Base-by-base conservation (phyloP, 2,113 vertebrate species). In the Campylomormyrus tamandua region DNA sequence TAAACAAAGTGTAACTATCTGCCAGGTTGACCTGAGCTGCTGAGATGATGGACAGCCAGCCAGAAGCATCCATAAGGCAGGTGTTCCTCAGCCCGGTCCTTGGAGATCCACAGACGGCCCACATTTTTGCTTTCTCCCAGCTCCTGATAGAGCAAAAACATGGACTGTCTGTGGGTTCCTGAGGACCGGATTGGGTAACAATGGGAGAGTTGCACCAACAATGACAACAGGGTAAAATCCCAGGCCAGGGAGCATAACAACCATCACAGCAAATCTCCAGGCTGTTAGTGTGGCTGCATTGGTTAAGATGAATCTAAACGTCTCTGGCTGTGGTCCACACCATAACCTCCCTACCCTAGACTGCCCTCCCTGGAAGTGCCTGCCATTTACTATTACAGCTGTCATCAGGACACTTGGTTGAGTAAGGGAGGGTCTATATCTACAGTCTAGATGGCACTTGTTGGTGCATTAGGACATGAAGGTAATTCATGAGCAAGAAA, bases 1-100 rank as follows among this genome's bases (percentile, higher is more conserved):
- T 50, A 74, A n/a, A 74, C 45, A 87, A 66, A 86, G 66, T 21
- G 85, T 80, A 35, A 90, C 62, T 80, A 77, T 87, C 89, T 87
- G 15, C n/a, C 21, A 27, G n/a, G 53, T 58, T 90, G 87, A 88
- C 52, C 70, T n/a, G 49, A 45, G 50, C 39, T 35, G 24, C 86
- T 48, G 86, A 77, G 48, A 27, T 83, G 74, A 89, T 85, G 5
- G 50, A 52, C 89, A 88, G 53, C 19, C 35, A 58, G 10, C 42
- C 24, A 11, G 13, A 2, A 35, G 42, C 62, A 49, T 48, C n/a
- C n/a, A 62, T 66, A 35, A 39, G 35, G 74, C 2, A 31, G 10
- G 10, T 70, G 62, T 31, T 70, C 31, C 62, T 27, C 62, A 70
- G 5, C n/a, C 58, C n/a, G 3, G 27, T 70, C 62, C 62, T 31